Evolutionary conservation across 2,888 invertebrate species (phyloP).

Genomic region (Blastobasis lacticolella): DNA sequence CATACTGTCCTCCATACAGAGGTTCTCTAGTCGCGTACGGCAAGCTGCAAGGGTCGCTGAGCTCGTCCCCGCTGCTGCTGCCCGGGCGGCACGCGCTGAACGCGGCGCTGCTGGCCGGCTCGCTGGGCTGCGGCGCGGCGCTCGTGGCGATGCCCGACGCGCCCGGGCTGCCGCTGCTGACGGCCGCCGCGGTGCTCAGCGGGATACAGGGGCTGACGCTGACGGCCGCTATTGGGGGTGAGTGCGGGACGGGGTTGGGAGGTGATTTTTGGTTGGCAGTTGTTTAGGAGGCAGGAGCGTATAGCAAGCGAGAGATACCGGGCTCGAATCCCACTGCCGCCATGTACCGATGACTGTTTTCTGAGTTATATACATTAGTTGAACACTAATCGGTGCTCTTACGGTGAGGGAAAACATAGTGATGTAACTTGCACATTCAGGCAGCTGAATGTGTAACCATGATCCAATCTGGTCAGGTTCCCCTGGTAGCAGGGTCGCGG

Average conservation of each 20-base stretch:
- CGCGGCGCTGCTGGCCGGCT: slow-evolving; percentile 77
- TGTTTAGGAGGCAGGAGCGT: too few relatives aligned
- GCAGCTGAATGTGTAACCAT: too few relatives aligned
- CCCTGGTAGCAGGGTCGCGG: too few relatives aligned
- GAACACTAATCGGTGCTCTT: too few relatives aligned
- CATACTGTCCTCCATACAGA: slow-evolving; percentile 48
- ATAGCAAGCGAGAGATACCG: too few relatives aligned
- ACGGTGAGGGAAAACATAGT: too few relatives aligned
- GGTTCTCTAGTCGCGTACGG: slow-evolving; percentile 93
- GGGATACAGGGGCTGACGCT: slow-evolving; percentile 89
- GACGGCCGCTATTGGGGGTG: slow-evolving; percentile 92
- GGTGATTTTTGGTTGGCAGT: too few relatives aligned
- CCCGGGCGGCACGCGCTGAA: slow-evolving; percentile 89
- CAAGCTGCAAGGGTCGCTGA: slow-evolving; percentile 87
- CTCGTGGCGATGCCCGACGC: slow-evolving; percentile 74
- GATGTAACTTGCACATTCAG: too few relatives aligned
- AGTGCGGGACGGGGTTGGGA: not conserved
- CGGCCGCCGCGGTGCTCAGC: slow-evolving; percentile 84
- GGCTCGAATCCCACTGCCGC: too few relatives aligned
- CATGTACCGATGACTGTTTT: too few relatives aligned
- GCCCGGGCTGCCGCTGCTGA: slow-evolving; percentile 82
- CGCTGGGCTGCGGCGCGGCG: slow-evolving; percentile 83
- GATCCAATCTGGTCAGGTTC: too few relatives aligned
- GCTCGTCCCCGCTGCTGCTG: slow-evolving; percentile 85
- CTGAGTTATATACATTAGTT: too few relatives aligned